A percentile compares a stretch with the other conserved stretches of the same genome.
phyloP scores from a whole-genome alignment of 2,797 vertebrate species.

The Pelodytes ibericus region DNA sequence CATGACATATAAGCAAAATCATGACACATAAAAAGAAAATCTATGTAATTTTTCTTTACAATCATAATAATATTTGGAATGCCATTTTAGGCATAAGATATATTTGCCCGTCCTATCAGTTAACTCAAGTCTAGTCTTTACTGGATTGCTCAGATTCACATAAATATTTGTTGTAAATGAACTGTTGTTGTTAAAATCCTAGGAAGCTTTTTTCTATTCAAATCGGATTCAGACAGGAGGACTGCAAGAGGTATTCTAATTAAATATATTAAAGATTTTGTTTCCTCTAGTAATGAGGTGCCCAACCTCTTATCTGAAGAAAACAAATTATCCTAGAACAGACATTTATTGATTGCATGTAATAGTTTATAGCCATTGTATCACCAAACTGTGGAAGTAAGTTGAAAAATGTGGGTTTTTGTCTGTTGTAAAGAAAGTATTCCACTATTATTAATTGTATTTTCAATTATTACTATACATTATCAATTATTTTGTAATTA shows the following conservation, averaged over 20 bases:
- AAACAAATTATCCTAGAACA: background rate
- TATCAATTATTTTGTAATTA: background rate
- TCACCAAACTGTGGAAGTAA: background rate
- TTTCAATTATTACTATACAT: too few relatives aligned
- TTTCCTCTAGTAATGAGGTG: constrained; percentile 12
- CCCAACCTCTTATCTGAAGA: background rate
- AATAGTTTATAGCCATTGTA: background rate
- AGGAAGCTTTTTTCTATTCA: background rate
- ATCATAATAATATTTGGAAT: too few relatives aligned
- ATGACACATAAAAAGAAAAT: too few relatives aligned
- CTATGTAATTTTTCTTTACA: too few relatives aligned
- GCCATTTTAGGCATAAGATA: too few relatives aligned
- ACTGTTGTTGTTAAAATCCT: background rate
- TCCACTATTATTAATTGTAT: background rate
- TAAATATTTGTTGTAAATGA: too few relatives aligned
- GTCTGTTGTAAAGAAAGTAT: background rate
- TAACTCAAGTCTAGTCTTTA: too few relatives aligned
- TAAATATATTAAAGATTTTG: constrained; percentile 28
- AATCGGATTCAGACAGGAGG: constrained; percentile 13
- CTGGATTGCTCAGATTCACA: too few relatives aligned
- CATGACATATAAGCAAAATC: too few relatives aligned
- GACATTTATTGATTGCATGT: constrained; percentile 1
- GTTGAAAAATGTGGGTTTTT: background rate
- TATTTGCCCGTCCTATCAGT: too few relatives aligned
- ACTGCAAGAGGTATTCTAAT: constrained; percentile 6